Conservation (phyloP, 2,888 invertebrate genomes). For the Lochmaea crataegi region DNA sequence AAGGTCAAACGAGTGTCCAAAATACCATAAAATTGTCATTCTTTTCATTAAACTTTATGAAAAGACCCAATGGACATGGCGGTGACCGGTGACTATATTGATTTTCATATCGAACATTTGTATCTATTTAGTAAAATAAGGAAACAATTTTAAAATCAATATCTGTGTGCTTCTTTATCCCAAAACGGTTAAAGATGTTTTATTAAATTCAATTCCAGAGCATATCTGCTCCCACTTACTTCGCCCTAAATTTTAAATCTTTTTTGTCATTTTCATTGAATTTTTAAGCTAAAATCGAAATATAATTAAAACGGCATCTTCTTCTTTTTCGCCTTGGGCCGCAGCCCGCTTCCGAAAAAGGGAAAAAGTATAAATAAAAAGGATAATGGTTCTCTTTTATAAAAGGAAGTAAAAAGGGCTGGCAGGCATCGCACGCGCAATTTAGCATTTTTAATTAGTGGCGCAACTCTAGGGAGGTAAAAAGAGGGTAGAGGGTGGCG, state of each 20-base stretch:
- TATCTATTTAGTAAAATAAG: too few relatives aligned
- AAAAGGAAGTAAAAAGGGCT: slow-evolving; percentile 50
- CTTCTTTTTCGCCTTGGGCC: slow-evolving; percentile 23
- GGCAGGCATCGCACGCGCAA: slow-evolving; percentile 61
- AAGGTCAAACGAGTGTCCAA: too few relatives aligned
- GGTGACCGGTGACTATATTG: too few relatives aligned
- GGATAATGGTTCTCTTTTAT: slow-evolving; percentile 44
- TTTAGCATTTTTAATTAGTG: slow-evolving; percentile 65
- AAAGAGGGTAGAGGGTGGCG: slow-evolving; percentile 53
- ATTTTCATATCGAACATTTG: too few relatives aligned
- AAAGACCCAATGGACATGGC: too few relatives aligned
- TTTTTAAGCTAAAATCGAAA: slow-evolving; percentile 36
- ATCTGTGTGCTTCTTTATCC: neutral
- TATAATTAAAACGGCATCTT: slow-evolving; percentile 37
- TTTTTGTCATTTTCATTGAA: slow-evolving; percentile 26
- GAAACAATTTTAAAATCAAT: neutral
- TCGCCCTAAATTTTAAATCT: slow-evolving; percentile 15
- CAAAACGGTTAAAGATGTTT: neutral
- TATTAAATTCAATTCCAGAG: neutral
- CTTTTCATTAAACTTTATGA: too few relatives aligned
- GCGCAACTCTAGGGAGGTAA: slow-evolving; percentile 26
- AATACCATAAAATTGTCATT: too few relatives aligned
- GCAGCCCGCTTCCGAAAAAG: slow-evolving; percentile 31
- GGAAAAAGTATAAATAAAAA: slow-evolving; percentile 43
- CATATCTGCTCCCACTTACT: neutral